A percentile compares a stretch with the other conserved stretches of the same genome.
Conservation (phyloP, 2,113 vertebrate species). For the Petromus typicus region DNA sequence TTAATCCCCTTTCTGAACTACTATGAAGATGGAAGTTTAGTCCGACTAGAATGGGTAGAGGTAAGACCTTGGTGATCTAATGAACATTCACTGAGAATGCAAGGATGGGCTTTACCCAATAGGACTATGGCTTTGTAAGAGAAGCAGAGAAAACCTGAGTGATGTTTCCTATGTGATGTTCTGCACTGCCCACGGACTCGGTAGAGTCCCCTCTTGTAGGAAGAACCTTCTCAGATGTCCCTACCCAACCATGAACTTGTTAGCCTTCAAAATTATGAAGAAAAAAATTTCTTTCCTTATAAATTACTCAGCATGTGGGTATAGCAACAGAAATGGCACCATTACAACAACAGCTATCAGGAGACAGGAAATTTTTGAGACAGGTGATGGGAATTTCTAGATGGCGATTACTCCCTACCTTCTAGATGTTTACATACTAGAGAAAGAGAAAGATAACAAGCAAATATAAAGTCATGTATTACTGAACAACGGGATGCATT, state of each 20-base stretch:
- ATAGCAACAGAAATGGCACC: neutral
- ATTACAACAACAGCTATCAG: neutral
- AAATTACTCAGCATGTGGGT: neutral
- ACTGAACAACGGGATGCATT: neutral
- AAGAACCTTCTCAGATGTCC: neutral
- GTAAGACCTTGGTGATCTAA: neutral
- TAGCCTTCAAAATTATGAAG: neutral
- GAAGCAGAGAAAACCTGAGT: neutral
- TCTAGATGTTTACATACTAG: neutral
- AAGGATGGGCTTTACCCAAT: neutral
- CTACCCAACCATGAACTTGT: neutral
- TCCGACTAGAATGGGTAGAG: neutral
- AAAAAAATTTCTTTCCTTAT: neutral
- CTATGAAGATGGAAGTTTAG: neutral
- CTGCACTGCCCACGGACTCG: neutral
- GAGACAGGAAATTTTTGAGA: neutral
- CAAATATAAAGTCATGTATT: neutral
- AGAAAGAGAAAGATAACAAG: neutral
- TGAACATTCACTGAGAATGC: neutral
- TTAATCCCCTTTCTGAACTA: neutral
- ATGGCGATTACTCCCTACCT: neutral
- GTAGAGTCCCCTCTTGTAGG: neutral
- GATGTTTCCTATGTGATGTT: neutral
- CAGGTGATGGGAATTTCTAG: neutral
- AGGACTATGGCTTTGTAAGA: neutral